Evolutionary conservation across 2,888 invertebrate species (phyloP), one percentile per base, ranked within the genome.

Genomic region (Mactromeris polynyma): DNA sequence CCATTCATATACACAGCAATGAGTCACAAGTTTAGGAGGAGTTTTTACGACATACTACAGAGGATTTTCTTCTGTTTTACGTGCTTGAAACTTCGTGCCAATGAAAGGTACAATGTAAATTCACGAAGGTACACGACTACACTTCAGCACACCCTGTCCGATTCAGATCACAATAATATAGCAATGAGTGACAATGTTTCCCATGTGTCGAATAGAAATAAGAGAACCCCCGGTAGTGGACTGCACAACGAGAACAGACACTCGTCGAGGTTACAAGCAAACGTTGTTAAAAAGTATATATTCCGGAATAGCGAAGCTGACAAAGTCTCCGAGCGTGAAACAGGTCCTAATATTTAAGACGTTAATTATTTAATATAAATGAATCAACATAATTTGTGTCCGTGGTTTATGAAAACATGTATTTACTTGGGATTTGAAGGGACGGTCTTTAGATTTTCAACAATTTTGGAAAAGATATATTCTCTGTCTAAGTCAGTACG

Each of bases 1-100:
- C 97, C 97, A 0, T 95, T 97, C 92, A 97, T 97, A 86, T 97
- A 97, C 94, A 94, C 94, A 19, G 95, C 96, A n/a, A 97, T 97
- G 97, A 97, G 97, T 92, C 95, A 96, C 4, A 95, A 96, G 64
- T 97, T 97, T 92, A 94, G 97, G 7, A 95, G 95, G 81, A 95
- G 96, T 87, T 96, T 96, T 90, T 93, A 93, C 38, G 93, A 94
- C 31, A 95, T 95, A 42, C 84, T 94, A 7, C 77, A 90, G 3
- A 86, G 91, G 17, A 89, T 93, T 11, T 92, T 93, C 26, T 95
- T 91, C 64, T 94, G 94, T 85, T 91, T 64, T 73, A 51, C 40
- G 31, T 51, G 80, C 78, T 73, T 36, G 64, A 36, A 85, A 42
- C 51, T 81, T 42, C 79, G 78, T 81, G 77, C 79, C 40, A 64